Conservation (phyloP, 2,113 vertebrate genomes). For the Maylandia zebra region DNA sequence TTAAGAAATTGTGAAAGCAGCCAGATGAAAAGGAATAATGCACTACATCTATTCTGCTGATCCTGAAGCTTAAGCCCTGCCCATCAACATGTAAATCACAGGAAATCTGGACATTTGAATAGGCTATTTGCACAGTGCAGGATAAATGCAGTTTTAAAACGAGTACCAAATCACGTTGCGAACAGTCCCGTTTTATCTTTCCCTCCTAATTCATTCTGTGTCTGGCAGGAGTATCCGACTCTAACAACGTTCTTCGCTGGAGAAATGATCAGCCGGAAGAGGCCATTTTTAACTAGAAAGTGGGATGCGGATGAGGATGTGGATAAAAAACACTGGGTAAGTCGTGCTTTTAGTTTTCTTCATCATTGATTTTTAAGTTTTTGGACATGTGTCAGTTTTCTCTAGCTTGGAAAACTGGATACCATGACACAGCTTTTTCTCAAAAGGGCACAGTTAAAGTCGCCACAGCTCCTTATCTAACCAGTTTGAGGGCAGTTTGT, state of each 20-base stretch:
- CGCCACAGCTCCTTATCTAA: not conserved
- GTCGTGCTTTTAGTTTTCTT: not conserved
- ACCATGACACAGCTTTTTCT: not conserved
- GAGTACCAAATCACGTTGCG: not conserved
- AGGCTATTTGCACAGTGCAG: not conserved
- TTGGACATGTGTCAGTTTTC: not conserved
- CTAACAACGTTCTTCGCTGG: slow-evolving; percentile 98
- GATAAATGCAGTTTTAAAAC: not conserved
- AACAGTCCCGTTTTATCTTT: not conserved
- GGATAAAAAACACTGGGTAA: slow-evolving; percentile 97
- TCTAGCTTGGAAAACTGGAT: not conserved
- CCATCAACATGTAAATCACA: not conserved
- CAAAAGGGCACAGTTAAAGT: not conserved
- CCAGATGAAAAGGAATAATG: not conserved
- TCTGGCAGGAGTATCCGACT: slow-evolving; percentile 88
- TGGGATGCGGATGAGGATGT: slow-evolving; percentile 99
- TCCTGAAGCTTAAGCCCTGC: not conserved
- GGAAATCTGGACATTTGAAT: not conserved
- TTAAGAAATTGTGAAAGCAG: not conserved
- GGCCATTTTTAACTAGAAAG: slow-evolving; percentile 94
- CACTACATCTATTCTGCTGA: not conserved
- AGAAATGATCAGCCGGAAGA: slow-evolving; percentile 94
- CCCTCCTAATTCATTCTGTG: not conserved
- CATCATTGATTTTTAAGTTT: not conserved
- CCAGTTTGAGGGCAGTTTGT: not conserved